Evolutionary conservation across 2,888 invertebrate species (phyloP).

Genomic region (Drosophila prolongata): DNA sequence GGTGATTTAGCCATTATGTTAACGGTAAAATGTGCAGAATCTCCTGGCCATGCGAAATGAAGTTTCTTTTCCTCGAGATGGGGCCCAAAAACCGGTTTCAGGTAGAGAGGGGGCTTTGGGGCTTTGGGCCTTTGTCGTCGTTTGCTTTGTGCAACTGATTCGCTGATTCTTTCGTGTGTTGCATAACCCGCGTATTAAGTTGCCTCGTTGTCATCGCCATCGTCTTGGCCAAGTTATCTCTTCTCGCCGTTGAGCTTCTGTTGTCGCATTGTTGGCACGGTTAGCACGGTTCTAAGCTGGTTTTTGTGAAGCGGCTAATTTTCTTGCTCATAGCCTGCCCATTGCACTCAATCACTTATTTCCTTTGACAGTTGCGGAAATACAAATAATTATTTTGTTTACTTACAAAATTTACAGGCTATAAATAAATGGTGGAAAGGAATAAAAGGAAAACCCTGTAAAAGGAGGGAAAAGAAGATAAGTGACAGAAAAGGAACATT

Average conservation of each 20-base stretch:
- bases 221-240: conserved; percentile 39
- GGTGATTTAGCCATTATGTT: conserved; percentile 80
- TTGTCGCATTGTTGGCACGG: conserved; percentile 10
- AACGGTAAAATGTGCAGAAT: conserved; percentile 81
- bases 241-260: conserved; percentile 20
- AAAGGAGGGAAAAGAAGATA: conserved; percentile 5
- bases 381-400: conserved; percentile 66
- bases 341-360: conserved; percentile 42
- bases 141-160: conserved; percentile 40
- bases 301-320: conserved; percentile 47
- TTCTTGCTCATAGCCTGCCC: not conserved
- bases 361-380: conserved; percentile 54
- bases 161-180: conserved; percentile 47
- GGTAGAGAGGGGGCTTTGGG: conserved; percentile 6
- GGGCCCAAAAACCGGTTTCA: conserved; percentile 28
- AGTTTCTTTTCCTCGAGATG: conserved; percentile 25
- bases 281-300: conserved; percentile 36
- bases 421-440: conserved; percentile 58
- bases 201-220: conserved; percentile 32
- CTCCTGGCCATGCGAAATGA: conserved; percentile 38
- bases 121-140: conserved; percentile 11
- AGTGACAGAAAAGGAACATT: conserved; percentile 26
- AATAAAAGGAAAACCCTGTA: not conserved
- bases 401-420: conserved; percentile 68
- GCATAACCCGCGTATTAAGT: conserved; percentile 64